These are phyloP conservation scores for Drosophila subpulchrella DNA, from an alignment of 1,140 invertebrate genomes.

Conservation along the genomic window DNA sequence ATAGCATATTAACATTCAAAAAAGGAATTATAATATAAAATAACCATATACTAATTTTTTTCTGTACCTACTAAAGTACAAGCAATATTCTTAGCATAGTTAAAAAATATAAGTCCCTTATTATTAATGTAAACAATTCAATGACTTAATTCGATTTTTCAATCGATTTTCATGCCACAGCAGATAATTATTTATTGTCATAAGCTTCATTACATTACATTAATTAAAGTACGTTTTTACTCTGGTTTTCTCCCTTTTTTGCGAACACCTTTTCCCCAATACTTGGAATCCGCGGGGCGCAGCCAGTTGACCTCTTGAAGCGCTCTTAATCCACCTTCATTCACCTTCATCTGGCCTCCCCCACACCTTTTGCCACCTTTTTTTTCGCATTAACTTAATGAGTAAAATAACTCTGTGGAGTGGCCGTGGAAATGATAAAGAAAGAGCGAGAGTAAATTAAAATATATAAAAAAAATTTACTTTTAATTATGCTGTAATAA, in stretches of 20 bases:
- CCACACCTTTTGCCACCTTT: slow-evolving; percentile 10
- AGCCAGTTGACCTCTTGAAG: slow-evolving; percentile 17
- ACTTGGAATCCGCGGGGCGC: slow-evolving; percentile 1
- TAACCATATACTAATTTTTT: no score
- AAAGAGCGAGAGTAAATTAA: slow-evolving; percentile 30
- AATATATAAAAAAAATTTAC: slow-evolving; percentile 48
- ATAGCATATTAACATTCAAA: background rate
- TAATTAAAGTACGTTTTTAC: slow-evolving; percentile 8
- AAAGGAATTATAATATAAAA: no score
- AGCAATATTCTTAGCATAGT: no score
- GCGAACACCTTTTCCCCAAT: background rate
- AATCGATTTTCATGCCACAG: no score
- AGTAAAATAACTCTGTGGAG: slow-evolving; percentile 32
- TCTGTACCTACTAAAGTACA: no score
- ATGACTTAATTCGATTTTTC: no score
- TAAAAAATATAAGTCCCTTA: no score
- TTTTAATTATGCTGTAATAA: slow-evolving; percentile 70
- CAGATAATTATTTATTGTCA: slow-evolving; percentile 6
- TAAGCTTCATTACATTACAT: background rate
- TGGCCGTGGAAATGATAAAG: background rate
- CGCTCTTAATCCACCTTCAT: slow-evolving; percentile 34
- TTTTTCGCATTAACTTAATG: slow-evolving; percentile 66
- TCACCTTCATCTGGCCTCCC: slow-evolving; percentile 17
- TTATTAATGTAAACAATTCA: no score
- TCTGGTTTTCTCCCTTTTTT: background rate